A percentile compares a stretch with the other conserved stretches of the same genome.
These are phyloP conservation scores for Drosophila barbarae DNA, from an alignment of 2,888 invertebrate species.

Conservation along the genomic window DNA sequence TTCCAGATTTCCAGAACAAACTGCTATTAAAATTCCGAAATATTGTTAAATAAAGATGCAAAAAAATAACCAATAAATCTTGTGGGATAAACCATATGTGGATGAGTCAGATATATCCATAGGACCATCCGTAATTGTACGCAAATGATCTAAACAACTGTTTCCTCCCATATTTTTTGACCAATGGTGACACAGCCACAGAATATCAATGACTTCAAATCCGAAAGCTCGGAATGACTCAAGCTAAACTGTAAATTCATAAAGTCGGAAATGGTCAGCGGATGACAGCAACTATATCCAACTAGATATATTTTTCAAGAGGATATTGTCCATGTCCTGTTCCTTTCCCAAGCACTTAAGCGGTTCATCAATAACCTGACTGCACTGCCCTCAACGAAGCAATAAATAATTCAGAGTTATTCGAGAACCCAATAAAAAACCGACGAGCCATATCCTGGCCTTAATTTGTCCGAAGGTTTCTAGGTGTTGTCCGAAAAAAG, in stretches of 20 bases:
- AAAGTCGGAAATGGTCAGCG: constrained; percentile 22
- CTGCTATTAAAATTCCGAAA: background rate
- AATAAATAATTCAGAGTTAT: constrained; percentile 38
- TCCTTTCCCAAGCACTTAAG: constrained; percentile 29
- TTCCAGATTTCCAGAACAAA: background rate
- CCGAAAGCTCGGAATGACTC: constrained; percentile 39
- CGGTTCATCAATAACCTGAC: constrained; percentile 39
- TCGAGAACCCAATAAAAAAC: constrained; percentile 24
- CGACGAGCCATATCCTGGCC: constrained; percentile 33
- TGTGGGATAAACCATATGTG: background rate
- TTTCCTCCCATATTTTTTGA: constrained; percentile 22
- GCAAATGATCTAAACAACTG: constrained; percentile 21
- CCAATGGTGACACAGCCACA: constrained; percentile 22
- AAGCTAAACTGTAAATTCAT: constrained; percentile 20
- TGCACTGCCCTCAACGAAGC: constrained; percentile 31
- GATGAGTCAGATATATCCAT: constrained; percentile 14
- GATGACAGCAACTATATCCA: constrained; percentile 13
- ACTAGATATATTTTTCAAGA: background rate
- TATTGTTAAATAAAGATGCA: background rate
- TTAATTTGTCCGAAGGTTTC: constrained; percentile 26
- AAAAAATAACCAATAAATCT: background rate
- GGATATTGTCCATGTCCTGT: constrained; percentile 4
- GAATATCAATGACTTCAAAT: constrained; percentile 26
- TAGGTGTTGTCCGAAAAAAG: constrained; percentile 33
- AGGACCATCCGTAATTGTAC: constrained; percentile 11